phyloP scores from a whole-genome alignment of 2,797 vertebrate genomes.

The Limosa lapponica region DNA sequence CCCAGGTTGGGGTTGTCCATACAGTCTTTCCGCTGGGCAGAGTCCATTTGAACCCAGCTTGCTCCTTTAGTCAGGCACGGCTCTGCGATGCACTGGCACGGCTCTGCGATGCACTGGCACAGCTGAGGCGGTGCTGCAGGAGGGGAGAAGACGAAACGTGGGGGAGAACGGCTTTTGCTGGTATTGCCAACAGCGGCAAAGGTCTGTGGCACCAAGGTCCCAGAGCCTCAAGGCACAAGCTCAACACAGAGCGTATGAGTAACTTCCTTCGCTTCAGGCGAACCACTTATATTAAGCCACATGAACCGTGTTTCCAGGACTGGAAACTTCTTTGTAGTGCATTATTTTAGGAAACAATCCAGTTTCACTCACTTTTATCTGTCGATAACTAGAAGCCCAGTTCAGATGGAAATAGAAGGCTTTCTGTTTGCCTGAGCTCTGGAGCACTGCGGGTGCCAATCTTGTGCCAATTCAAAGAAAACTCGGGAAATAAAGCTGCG shows the following conservation, averaged over 20 bases:
- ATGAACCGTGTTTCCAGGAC: background rate
- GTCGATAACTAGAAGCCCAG: background rate
- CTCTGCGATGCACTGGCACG: accelerated
- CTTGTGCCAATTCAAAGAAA: background rate
- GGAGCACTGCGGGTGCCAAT: background rate
- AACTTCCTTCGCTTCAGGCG: background rate
- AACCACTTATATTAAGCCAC: background rate
- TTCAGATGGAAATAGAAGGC: background rate
- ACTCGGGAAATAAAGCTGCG: background rate
- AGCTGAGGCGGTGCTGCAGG: accelerated
- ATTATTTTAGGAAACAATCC: background rate
- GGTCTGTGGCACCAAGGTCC: background rate
- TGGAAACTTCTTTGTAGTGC: background rate
- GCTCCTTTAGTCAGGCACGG: accelerated
- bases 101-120: background rate
- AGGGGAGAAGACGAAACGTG: background rate
- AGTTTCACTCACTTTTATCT: background rate
- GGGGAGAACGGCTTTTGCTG: background rate
- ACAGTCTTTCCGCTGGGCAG: background rate
- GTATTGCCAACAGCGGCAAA: background rate
- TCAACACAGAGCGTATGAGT: accelerated
- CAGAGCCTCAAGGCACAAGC: background rate
- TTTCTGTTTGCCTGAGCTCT: background rate
- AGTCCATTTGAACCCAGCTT: background rate
- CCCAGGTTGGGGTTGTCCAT: accelerated